Base-by-base conservation (phyloP, 2,797 vertebrate genomes). In the Picus viridis region DNA sequence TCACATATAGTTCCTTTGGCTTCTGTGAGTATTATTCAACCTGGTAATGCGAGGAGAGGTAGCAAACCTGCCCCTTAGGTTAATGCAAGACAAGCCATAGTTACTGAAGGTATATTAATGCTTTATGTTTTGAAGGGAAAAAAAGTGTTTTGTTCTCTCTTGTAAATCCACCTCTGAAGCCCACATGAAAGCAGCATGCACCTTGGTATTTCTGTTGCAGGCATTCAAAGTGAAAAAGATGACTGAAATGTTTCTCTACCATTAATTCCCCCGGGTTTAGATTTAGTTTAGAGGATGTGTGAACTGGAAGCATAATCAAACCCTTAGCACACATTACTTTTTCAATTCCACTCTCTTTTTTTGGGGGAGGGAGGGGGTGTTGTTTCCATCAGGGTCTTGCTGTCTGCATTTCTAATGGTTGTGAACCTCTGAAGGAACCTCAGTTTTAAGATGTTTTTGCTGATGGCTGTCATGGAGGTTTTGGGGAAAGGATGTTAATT, bases 181-280 rank as follows among this genome's bases (percentile, higher is more conserved):
- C 29, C 34, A 54, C 63, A 45, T 75, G 49, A 93, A 94, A 94
- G 83, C 15, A 20, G 65, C 78, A 56, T 62, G 34, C 22, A 83
- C 53, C 69, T 86, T 86, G 30, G 59, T 78, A 67, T 85, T 86
- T 93, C 47, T 89, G 24, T 45, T 74, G 56, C 53, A 74, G 56
- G 90, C 47, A 75, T 54, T 90, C 86, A 86, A 9, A 86, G 51
- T 79, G 90, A 80, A 91, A 91, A 69, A 18, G 36, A 65, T 91
- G 79, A 67, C 41, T 54, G 45, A 79, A 82, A 70, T 69, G 58
- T 88, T 76, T 88, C 24, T 70, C 80, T 79, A 73, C 16, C 9
- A 6, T 79, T 81, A 63, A 64, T 91, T 94, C 88, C 88, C 49
- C 45, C 58, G 56, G 77, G 26, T 83, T 86, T 89, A 85, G 43